Evolutionary conservation across 2,888 invertebrate species (phyloP).

Genomic region (Bombylius major): DNA sequence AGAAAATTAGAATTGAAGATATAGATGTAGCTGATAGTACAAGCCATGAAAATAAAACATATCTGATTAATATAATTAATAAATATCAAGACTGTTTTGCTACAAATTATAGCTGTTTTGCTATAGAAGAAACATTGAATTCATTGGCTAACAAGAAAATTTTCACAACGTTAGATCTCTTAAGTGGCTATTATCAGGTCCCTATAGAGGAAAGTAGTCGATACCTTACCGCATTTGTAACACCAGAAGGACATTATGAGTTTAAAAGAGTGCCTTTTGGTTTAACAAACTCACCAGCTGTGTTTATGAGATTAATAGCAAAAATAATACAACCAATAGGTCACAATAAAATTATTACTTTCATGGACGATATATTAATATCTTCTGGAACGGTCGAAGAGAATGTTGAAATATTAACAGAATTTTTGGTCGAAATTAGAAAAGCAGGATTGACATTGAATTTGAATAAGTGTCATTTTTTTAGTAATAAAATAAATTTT

Average conservation of each 20-base stretch:
- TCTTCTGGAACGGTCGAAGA: background rate
- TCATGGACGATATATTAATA: constrained; percentile 2
- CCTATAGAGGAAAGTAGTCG: background rate
- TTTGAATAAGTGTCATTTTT: background rate
- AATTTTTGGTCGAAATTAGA: background rate
- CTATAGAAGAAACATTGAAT: background rate
- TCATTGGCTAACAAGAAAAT: background rate
- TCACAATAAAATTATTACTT: background rate
- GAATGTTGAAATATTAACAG: background rate
- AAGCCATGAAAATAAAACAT: too few species aligned
- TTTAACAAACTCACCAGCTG: constrained; percentile 18
- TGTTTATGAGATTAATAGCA: constrained; percentile 10
- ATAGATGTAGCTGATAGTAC: background rate
- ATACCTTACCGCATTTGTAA: constrained; percentile 19
- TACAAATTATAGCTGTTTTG: too few species aligned
- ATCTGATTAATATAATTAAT: too few species aligned
- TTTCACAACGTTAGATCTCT: constrained; percentile 8
- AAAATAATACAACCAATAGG: background rate
- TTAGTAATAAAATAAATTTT: background rate
- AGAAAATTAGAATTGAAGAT: background rate
- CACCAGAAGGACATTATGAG: constrained; percentile 21
- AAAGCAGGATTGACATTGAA: background rate
- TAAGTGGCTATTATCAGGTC: constrained; percentile 9
- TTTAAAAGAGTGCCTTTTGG: constrained; percentile 12
- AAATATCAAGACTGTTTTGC: too few species aligned